phyloP scores from a whole-genome alignment of 2,797 vertebrate species.

The Leptodactylus fallax region DNA sequence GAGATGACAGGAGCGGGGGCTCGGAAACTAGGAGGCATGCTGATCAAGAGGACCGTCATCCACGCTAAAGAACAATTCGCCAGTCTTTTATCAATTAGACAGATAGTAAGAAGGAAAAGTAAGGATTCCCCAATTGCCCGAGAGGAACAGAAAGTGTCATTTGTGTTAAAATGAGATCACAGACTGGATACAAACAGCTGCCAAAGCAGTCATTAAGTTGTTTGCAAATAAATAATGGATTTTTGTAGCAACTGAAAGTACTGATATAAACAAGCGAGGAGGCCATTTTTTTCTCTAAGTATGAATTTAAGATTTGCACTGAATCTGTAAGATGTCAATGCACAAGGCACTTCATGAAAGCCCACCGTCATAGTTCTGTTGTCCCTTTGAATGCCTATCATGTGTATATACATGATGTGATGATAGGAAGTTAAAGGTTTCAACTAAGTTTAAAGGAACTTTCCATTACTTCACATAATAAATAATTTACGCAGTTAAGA shows the following conservation, averaged over 20 bases:
- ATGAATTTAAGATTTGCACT: slow-evolving; percentile 67
- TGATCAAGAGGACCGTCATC: slow-evolving; percentile 71
- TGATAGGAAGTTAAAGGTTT: neutral
- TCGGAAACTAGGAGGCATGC: slow-evolving; percentile 65
- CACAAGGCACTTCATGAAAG: slow-evolving; percentile 22
- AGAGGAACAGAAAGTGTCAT: slow-evolving; percentile 77
- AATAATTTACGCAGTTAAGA: too few species aligned
- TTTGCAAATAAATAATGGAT: slow-evolving; percentile 86
- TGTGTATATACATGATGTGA: neutral
- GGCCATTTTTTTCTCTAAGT: slow-evolving; percentile 70
- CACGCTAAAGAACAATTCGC: slow-evolving; percentile 71
- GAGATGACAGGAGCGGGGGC: slow-evolving; percentile 69
- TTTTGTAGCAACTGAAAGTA: slow-evolving; percentile 72
- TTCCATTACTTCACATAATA: neutral
- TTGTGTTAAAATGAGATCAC: slow-evolving; percentile 77
- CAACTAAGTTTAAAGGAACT: neutral
- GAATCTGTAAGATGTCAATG: slow-evolving; percentile 65
- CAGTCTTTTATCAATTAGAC: slow-evolving; percentile 75
- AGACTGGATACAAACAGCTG: slow-evolving; percentile 91
- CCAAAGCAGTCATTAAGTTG: slow-evolving; percentile 94
- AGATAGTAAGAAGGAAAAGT: slow-evolving; percentile 73
- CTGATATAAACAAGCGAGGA: slow-evolving; percentile 74
- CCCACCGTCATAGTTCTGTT: slow-evolving; percentile 3
- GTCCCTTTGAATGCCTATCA: slow-evolving; percentile 49
- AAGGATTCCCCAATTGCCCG: slow-evolving; percentile 72